Conservation (phyloP, 2,888 invertebrate species). For the Leptinotarsa peninsularis region DNA sequence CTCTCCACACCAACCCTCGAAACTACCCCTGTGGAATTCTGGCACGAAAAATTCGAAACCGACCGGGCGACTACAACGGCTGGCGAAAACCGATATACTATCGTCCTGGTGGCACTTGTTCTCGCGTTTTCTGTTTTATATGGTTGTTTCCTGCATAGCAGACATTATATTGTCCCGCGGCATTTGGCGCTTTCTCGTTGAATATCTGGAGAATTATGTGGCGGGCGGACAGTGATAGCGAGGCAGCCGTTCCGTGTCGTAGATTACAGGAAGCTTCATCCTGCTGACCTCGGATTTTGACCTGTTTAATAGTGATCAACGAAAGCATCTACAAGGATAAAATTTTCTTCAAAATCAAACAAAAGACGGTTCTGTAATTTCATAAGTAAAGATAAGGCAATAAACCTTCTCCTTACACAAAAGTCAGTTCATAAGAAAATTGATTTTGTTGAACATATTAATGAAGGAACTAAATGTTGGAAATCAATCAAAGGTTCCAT, state of each 20-base stretch:
- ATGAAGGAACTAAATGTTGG: too few relatives aligned
- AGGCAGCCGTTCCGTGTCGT: constrained; percentile 11
- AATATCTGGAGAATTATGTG: constrained; percentile 52
- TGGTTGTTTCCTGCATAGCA: constrained; percentile 57
- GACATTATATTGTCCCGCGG: constrained; percentile 59
- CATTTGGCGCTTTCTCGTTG: constrained; percentile 55
- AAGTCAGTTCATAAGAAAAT: too few relatives aligned
- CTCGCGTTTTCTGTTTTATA: constrained; percentile 57
- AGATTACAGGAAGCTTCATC: background rate
- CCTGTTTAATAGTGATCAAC: background rate
- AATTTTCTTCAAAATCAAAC: background rate
- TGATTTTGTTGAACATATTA: too few relatives aligned
- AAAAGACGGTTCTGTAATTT: background rate
- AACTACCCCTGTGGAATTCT: constrained; percentile 19
- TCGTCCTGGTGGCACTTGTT: constrained; percentile 54
- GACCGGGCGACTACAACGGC: constrained; percentile 32
- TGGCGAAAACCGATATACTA: constrained; percentile 49
- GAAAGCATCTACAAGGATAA: background rate
- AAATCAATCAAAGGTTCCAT: too few relatives aligned
- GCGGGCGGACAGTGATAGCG: constrained; percentile 13
- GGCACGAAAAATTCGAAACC: constrained; percentile 33
- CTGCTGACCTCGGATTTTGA: background rate
- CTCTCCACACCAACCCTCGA: background rate
- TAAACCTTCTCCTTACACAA: too few relatives aligned
- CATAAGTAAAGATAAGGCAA: too few relatives aligned